Evolutionary conservation across 2,113 vertebrate genomes (phyloP), one percentile per base, ranked within the genome.

Genomic region (Bufo bufo): DNA sequence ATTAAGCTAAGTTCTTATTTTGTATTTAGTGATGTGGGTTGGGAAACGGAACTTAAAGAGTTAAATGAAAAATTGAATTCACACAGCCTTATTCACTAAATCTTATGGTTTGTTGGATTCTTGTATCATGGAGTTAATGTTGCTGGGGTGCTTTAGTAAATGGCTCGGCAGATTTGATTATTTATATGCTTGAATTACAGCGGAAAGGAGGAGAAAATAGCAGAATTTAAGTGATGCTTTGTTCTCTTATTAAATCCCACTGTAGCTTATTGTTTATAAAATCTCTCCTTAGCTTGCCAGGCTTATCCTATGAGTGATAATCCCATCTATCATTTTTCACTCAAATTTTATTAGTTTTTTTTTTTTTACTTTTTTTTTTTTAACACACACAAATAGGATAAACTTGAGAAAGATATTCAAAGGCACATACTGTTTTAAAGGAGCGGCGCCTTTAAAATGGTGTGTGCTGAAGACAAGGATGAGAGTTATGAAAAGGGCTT

Each of bases 41-140:
- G 63, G 54, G n/a, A 71, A 88, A 54, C 43, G 58, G 47, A 54
- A n/a, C 71, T n/a, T 20, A 78, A 84, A 89, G 59, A 45, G 87
- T 89, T 89, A 89, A 84, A 78, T 47, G 17, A n/a, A 66, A 84
- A 77, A 88, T 84, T 66, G 56, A 54, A 88, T 88, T 88, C 63
- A 59, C 63, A 77, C 56, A n/a, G 69, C 50, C 81, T 49, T 74
- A 82, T 61, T 87, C 77, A 43, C 59, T 84, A 88, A 88, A 84
- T 63, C 72, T 77, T 84, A 19, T 88, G 80, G 81, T 19, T 89
- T 89, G 75, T 75, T 78, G 23, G 77, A 56, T 69, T 75, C 72
- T 89, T 69, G 63, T 78, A 69, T 89, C 72, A 89, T 56, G 19
- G 49, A 78, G 79, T 84, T 89, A 58, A 89, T 84, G 47, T 52